These are phyloP conservation scores for Paratrypauchen microcephalus DNA, from an alignment of 2,797 vertebrate species.

Conservation along the genomic window DNA sequence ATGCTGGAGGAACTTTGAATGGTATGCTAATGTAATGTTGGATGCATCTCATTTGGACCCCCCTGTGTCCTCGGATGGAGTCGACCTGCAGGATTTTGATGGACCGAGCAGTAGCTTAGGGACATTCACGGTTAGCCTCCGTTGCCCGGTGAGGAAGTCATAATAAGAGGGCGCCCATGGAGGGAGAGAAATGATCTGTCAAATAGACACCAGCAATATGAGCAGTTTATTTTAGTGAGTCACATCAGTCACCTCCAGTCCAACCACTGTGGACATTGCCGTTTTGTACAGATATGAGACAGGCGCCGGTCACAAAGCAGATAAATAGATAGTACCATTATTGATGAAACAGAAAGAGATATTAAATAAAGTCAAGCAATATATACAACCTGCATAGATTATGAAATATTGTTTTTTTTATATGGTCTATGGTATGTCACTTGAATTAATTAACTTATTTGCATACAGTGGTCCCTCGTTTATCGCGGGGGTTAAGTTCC, in stretches of 20 bases:
- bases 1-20: constrained; percentile 69
- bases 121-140: constrained; percentile 7
- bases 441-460: too few species aligned
- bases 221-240: neutral
- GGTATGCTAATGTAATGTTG: constrained; percentile 64
- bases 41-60: constrained; percentile 55
- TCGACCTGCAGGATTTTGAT: constrained; percentile 24
- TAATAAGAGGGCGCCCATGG: neutral
- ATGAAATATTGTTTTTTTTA: neutral
- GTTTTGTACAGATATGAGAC: neutral
- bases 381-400: neutral
- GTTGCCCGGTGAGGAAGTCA: neutral
- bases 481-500: too few species aligned
- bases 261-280: neutral
- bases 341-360: neutral
- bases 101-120: constrained; percentile 14
- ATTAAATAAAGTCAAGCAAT: neutral
- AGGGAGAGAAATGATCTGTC: neutral
- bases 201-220: neutral
- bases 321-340: neutral
- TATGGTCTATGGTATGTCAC: neutral
- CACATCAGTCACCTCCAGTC: neutral
- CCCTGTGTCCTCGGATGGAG: constrained; percentile 19
- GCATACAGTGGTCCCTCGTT: too few species aligned
- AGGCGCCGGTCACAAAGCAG: neutral